Conservation (phyloP, 2,888 invertebrate genomes). For the Drosophila rubida region DNA sequence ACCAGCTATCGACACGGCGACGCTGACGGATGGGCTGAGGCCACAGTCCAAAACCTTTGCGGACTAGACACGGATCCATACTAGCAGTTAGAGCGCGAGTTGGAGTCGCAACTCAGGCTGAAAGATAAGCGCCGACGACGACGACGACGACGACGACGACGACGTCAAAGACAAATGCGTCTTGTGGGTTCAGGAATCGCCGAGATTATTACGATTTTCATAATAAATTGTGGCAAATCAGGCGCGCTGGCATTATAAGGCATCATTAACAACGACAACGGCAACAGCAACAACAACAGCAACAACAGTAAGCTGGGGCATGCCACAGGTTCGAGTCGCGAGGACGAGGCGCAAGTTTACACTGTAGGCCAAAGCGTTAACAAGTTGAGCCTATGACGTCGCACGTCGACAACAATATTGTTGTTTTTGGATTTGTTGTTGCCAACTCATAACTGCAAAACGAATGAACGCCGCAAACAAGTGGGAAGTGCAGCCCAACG, state of each 20-base stretch:
- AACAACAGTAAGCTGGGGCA: constrained; percentile 6
- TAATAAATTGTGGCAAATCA: constrained; percentile 84
- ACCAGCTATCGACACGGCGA: constrained; percentile 76
- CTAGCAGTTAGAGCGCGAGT: constrained; percentile 3
- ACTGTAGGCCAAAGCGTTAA: constrained; percentile 78
- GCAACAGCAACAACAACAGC: constrained; percentile 22
- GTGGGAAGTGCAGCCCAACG: constrained; percentile 72
- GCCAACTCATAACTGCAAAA: constrained; percentile 62
- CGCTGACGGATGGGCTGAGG: constrained; percentile 70
- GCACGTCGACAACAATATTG: constrained; percentile 40
- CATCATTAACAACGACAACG: constrained; percentile 79
- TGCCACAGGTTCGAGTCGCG: constrained; percentile 31
- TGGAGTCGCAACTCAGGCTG: constrained; percentile 15
- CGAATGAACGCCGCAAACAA: constrained; percentile 66
- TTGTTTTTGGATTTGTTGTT: constrained; percentile 21
- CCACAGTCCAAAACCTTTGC: constrained; percentile 1
- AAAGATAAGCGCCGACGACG: constrained; percentile 57
- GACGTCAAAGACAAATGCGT: constrained; percentile 81
- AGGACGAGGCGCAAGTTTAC: constrained; percentile 75
- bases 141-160: constrained; percentile 54
- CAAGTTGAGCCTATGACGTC: constrained; percentile 69
- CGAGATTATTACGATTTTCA: constrained; percentile 81
- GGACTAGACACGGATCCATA: constrained; percentile 1
- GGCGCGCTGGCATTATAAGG: constrained; percentile 82
- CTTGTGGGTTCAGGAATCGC: constrained; percentile 80